These are phyloP conservation scores for Nettapus auritus DNA, from an alignment of 2,113 vertebrate genomes.

Conservation along the genomic window DNA sequence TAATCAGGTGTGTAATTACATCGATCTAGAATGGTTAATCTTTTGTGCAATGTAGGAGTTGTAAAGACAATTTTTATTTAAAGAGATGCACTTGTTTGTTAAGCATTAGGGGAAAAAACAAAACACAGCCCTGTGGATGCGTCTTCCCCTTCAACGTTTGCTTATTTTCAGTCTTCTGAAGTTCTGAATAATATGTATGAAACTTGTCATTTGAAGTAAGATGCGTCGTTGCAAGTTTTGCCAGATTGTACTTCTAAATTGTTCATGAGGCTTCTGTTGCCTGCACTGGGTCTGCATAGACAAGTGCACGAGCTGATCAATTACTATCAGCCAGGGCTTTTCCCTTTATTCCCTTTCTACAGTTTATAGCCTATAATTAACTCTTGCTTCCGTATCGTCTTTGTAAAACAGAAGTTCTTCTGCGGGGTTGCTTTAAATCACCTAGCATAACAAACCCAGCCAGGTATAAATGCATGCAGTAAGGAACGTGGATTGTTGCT, in stretches of 20 bases:
- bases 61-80: neutral
- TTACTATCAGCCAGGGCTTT: neutral
- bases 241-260: neutral
- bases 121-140: no score
- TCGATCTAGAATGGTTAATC: neutral
- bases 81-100: neutral
- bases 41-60: neutral
- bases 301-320: accelerated
- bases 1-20: neutral
- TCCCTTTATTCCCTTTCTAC: neutral
- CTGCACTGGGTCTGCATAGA: neutral
- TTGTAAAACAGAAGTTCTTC: neutral
- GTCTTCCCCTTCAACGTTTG: neutral
- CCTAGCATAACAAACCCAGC: neutral
- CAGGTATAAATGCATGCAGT: neutral
- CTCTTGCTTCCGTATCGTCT: neutral
- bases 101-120: neutral
- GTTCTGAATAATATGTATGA: neutral
- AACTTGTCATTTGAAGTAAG: neutral
- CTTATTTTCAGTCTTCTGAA: neutral
- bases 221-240: accelerated
- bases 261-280: neutral
- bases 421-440: neutral
- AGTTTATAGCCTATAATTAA: neutral
- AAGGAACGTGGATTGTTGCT: neutral